These are phyloP conservation scores for Frieseomelitta varia DNA, from an alignment of 1,140 invertebrate genomes.

Conservation along the genomic window DNA sequence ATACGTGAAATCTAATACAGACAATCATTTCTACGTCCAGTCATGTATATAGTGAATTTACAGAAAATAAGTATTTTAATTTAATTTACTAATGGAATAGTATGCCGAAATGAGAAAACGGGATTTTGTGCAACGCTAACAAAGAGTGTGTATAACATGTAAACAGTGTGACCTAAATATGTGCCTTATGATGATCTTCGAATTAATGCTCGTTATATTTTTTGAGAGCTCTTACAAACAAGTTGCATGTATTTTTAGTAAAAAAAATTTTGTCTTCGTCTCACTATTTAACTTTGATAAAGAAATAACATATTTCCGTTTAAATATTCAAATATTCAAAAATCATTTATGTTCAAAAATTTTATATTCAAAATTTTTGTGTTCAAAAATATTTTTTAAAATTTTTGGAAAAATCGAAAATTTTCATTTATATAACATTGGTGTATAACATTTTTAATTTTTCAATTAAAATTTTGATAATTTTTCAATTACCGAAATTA, in stretches of 20 bases:
- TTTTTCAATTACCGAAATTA: background rate
- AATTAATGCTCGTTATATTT: constrained; percentile 28
- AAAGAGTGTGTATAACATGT: background rate
- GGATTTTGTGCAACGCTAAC: constrained; percentile 19
- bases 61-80: constrained; percentile 12
- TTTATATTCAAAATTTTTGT: background rate
- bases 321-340: no score
- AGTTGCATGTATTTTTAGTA: constrained; percentile 15
- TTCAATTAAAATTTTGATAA: background rate
- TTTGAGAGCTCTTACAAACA: background rate
- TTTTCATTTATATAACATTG: background rate
- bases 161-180: constrained; percentile 38
- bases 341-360: no score
- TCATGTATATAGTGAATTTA: constrained; percentile 40
- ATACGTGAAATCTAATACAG: background rate
- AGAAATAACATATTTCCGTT: background rate
- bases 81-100: constrained; percentile 17
- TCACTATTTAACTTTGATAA: background rate
- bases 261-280: background rate
- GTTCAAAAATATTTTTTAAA: background rate
- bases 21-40: constrained; percentile 32
- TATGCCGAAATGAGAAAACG: background rate
- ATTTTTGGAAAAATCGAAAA: background rate
- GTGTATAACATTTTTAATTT: constrained; percentile 3
- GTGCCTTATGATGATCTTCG: constrained; percentile 42